Evolutionary conservation across 2,888 invertebrate genomes (phyloP).

Genomic region (Rhopalosiphum nymphaeae): DNA sequence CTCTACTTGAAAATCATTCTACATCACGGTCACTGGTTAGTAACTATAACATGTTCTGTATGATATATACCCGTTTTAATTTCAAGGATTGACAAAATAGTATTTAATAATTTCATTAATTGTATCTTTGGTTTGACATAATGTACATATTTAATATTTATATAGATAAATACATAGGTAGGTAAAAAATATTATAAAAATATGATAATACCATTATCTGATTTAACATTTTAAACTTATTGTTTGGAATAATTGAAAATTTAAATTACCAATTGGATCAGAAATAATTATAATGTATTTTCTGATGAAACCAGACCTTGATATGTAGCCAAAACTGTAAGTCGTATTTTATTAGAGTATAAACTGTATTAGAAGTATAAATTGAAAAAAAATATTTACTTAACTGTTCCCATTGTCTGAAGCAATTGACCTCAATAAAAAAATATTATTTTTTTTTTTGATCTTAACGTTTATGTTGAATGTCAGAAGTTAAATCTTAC

Average conservation of each 20-base stretch:
- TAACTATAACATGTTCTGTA: not conserved
- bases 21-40: not conserved
- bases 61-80: not conserved
- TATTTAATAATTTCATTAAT: not conserved
- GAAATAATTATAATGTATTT: not conserved
- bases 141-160: not conserved
- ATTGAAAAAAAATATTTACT: constrained; percentile 28
- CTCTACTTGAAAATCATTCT: not conserved
- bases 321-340: constrained; percentile 49
- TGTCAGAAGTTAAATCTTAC: constrained; percentile 26
- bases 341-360: constrained; percentile 26
- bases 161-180: not conserved
- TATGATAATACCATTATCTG: not conserved
- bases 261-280: not conserved
- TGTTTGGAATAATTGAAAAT: constrained; percentile 8
- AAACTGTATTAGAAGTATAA: not conserved
- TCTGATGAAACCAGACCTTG: constrained; percentile 23
- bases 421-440: constrained; percentile 7
- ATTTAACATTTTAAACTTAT: not conserved
- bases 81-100: not conserved
- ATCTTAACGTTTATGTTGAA: constrained; percentile 24
- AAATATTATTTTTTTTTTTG: not conserved
- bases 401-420: constrained; percentile 37
- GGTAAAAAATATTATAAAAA: not conserved
- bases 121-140: not conserved